These are phyloP conservation scores for Ptyas mucosa DNA, from an alignment of 2,113 vertebrate species.

Conservation along the genomic window DNA sequence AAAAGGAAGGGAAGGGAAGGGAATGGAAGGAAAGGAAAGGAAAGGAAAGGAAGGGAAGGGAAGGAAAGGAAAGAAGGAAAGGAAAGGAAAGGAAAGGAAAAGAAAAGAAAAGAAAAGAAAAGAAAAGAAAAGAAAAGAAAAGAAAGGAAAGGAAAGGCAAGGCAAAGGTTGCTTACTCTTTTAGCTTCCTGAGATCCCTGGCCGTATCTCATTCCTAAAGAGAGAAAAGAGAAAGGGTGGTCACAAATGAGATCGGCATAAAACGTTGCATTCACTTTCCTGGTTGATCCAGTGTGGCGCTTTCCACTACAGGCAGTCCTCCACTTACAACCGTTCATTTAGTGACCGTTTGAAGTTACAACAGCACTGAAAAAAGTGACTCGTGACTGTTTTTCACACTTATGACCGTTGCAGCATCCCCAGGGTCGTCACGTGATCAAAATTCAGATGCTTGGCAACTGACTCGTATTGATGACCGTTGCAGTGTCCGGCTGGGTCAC, in stretches of 20 bases:
- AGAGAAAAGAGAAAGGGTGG: slow-evolving; percentile 38
- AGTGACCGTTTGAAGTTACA: not conserved
- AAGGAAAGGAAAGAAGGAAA: too few species aligned
- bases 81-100: not conserved
- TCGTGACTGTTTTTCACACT: not conserved
- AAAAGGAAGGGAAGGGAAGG: not conserved
- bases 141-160: too few species aligned
- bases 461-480: not conserved
- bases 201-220: slow-evolving; percentile 74
- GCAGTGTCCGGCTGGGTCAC: not conserved
- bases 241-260: not conserved
- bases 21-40: not conserved
- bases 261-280: not conserved
- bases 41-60: not conserved
- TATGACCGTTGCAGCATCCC: not conserved
- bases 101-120: not conserved
- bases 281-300: too few species aligned
- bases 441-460: not conserved
- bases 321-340: not conserved
- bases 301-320: not conserved
- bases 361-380: not conserved
- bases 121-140: too few species aligned
- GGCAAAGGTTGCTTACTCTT: slow-evolving; percentile 65
- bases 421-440: not conserved
- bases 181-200: slow-evolving; percentile 64